A percentile compares a stretch with the other conserved stretches of the same genome.
These are phyloP conservation scores for Lapara coniferarum DNA, from an alignment of 2,888 invertebrate species.

Conservation along the genomic window DNA sequence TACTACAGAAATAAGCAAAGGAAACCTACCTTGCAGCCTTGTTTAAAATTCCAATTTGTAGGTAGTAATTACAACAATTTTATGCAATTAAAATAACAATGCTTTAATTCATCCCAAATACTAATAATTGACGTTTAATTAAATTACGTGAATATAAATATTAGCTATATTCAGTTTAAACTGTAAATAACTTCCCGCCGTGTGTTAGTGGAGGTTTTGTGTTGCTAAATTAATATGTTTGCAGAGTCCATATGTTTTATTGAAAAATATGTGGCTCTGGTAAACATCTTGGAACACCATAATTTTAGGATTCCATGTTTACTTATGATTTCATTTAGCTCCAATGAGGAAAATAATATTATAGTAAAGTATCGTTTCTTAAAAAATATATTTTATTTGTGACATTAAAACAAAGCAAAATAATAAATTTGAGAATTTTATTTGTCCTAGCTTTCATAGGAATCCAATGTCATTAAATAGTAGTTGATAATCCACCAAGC, in stretches of 20 bases:
- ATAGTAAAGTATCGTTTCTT: no score
- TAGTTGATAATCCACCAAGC: no score
- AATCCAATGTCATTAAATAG: no score
- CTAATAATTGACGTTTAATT: neutral
- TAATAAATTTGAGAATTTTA: no score
- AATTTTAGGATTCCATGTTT: neutral
- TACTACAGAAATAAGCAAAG: neutral
- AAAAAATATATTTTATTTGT: no score
- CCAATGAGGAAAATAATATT: neutral
- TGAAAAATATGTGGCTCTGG: neutral
- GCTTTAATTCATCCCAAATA: no score
- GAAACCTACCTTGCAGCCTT: neutral
- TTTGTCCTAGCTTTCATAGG: no score
- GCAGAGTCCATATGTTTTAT: neutral
- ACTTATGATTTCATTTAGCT: neutral
- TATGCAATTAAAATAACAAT: no score
- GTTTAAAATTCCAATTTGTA: neutral
- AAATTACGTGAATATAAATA: neutral
- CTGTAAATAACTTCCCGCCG: neutral
- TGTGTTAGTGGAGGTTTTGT: constrained; percentile 1
- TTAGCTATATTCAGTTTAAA: neutral
- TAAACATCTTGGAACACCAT: neutral
- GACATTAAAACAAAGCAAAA: no score
- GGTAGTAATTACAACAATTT: neutral
- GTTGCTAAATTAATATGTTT: neutral